These are phyloP conservation scores for Corapipo altera DNA, from an alignment of 2,113 vertebrate genomes.

Conservation along the genomic window DNA sequence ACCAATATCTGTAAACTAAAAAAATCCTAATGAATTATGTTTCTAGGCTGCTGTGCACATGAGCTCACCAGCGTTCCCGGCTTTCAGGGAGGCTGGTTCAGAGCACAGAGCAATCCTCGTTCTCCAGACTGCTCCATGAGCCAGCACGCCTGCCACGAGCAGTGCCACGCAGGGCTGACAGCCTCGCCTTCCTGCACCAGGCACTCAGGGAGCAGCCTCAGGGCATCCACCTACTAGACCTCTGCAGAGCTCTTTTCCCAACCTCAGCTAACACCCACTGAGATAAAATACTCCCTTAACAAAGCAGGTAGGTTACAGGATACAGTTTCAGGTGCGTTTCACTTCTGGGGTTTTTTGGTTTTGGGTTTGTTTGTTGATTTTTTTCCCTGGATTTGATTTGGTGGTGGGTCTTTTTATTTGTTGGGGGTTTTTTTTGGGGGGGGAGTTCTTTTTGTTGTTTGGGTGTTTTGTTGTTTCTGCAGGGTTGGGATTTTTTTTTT, in stretches of 20 bases:
- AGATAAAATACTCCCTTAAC: not conserved
- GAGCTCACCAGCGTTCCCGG: not conserved
- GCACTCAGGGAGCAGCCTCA: not conserved
- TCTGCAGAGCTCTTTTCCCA: not conserved
- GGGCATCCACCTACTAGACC: not conserved
- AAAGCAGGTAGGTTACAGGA: not conserved
- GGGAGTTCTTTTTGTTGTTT: not conserved
- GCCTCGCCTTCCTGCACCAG: not conserved
- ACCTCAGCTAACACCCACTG: not conserved
- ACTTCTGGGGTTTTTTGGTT: too few species aligned
- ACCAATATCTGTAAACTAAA: not conserved
- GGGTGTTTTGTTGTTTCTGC: not conserved
- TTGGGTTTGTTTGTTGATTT: not conserved
- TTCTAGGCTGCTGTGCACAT: rapidly evolving
- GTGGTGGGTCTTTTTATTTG: too few species aligned
- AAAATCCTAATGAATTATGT: not conserved
- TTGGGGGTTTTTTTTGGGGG: not conserved
- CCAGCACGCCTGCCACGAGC: rapidly evolving
- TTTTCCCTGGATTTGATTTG: not conserved
- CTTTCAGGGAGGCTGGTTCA: not conserved
- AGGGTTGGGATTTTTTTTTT: rapidly evolving
- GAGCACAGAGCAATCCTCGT: not conserved
- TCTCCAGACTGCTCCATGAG: not conserved
- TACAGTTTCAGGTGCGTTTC: not conserved
- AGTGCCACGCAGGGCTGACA: not conserved